Evolutionary conservation across 2,113 vertebrate genomes (phyloP), one percentile per base, ranked within the genome.

Genomic region (Dicentrarchus labrax): DNA sequence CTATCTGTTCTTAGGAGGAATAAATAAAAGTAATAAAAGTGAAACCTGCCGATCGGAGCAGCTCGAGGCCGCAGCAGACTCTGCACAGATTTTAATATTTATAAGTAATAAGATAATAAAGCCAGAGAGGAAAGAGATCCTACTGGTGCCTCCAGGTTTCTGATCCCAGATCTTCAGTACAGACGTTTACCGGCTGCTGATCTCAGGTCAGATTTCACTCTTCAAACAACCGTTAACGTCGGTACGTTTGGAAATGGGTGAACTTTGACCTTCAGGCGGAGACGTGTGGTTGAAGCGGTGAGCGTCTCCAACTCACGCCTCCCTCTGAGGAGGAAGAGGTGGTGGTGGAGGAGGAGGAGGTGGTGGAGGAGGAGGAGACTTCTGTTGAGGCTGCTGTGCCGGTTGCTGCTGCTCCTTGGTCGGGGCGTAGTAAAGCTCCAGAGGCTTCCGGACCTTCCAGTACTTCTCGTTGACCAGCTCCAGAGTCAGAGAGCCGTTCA

Each of bases 401-500:
- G 65, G 81, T 0, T 82, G 91, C 71, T 95, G 96, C 78, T 95
- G 96, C 48, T 97, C 96, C 94, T 96, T 96, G 85, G 96, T 97
- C 38, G 96, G 96, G 21, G 97, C 97, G 13, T 97, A 97, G 93
- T 96, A 97, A 2, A 98, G 93, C 93, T 97, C 97, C 86, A 97
- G 89, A 1, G 97, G 97, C 70, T 95, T 96, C 77, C 96, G 91
- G 62, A 97, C 94, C 88, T 98, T 97, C 97, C 97, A 97, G 93
- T 96, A 98, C 62, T 98, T 98, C 93, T 98, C 97, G 6, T 97
- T 97, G 51, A 98, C 97, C 84, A 97, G 80, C 92, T 98, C 97
- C 92, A 98, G 92, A 6, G 97, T 97, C 91, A 97, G 92, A 0
- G 97, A 97, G 47, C 97, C 97, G 17, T 98, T 98, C 87, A 98